phyloP scores from a whole-genome alignment of 2,113 vertebrate species.

The Ploceus nigricollis region DNA sequence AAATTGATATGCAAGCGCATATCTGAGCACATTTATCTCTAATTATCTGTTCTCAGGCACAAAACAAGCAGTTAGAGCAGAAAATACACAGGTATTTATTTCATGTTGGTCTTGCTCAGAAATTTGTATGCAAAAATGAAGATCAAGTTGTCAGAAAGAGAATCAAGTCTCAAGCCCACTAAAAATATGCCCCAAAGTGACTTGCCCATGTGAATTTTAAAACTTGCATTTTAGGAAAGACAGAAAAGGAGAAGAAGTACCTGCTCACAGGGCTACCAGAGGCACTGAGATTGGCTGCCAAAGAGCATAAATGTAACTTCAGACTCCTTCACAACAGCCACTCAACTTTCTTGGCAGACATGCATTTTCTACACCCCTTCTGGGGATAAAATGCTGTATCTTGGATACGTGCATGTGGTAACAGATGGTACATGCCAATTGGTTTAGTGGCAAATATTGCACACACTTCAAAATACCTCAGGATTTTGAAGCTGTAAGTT shows the following conservation, averaged over 20 bases:
- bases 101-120: not conserved
- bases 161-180: not conserved
- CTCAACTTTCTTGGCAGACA: not conserved
- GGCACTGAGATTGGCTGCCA: not conserved
- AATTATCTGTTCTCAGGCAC: constrained; percentile 16
- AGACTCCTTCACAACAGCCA: not conserved
- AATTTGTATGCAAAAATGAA: not conserved
- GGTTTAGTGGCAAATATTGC: not conserved
- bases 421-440: not conserved
- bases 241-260: not conserved
- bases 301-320: not conserved
- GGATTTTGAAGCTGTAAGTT: not conserved
- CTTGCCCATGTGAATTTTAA: not conserved
- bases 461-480: not conserved
- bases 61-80: not conserved
- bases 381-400: not conserved
- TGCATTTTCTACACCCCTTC: not conserved
- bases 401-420: not conserved
- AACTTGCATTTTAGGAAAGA: not conserved
- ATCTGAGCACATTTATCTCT: constrained; percentile 25
- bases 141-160: not conserved
- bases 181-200: not conserved
- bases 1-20: constrained; percentile 24
- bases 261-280: not conserved
- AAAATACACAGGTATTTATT: not conserved